Conservation (phyloP, 2,113 vertebrate species). For the Colaptes auratus region DNA sequence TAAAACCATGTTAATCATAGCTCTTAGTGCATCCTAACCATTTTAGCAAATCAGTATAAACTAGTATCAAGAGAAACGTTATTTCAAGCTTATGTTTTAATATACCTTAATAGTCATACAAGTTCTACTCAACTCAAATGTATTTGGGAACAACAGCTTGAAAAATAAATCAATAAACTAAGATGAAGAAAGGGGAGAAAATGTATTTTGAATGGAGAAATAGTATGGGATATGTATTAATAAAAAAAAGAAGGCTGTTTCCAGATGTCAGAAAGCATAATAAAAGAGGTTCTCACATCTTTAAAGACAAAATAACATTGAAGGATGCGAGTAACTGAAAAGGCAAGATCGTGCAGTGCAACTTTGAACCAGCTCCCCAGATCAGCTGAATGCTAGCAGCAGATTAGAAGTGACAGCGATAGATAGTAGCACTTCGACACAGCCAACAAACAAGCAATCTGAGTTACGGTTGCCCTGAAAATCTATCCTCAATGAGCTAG, state of each 20-base stretch:
- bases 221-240: fast-evolving
- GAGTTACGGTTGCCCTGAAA: not conserved
- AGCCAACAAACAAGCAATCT: fast-evolving
- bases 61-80: not conserved
- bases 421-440: fast-evolving
- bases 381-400: not conserved
- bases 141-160: not conserved
- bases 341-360: not conserved
- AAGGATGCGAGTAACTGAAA: not conserved
- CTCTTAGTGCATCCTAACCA: not conserved
- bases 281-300: not conserved
- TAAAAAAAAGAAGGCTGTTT: not conserved
- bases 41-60: not conserved
- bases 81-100: not conserved
- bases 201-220: not conserved
- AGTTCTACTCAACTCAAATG: not conserved
- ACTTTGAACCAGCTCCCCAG: not conserved
- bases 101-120: not conserved
- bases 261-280: not conserved
- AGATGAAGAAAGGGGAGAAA: not conserved
- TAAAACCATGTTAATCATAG: not conserved
- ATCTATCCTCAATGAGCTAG: not conserved
- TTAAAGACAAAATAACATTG: not conserved
- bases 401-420: not conserved
- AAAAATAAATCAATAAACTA: not conserved